Evolutionary conservation across 2,888 invertebrate species (phyloP).

Genomic region (Tribolium freemani): DNA sequence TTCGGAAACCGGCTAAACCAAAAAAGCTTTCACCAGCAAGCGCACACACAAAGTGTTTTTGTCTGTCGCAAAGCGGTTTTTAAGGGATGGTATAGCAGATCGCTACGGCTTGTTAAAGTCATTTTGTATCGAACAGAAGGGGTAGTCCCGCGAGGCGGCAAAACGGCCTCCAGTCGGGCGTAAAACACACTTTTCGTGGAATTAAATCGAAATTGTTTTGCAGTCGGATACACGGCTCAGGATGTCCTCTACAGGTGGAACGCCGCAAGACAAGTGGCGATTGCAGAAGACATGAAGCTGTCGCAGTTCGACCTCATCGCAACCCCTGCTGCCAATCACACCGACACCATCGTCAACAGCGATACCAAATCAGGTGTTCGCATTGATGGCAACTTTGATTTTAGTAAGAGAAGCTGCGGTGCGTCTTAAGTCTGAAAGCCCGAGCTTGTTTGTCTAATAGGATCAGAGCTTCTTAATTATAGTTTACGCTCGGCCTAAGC

Average conservation of each 20-base stretch:
- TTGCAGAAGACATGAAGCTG: slow-evolving; percentile 85
- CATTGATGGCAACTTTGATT: slow-evolving; percentile 39
- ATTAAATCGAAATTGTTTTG: neutral
- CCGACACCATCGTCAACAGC: slow-evolving; percentile 67
- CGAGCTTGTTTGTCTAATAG: slow-evolving; percentile 28
- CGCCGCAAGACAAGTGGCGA: slow-evolving; percentile 78
- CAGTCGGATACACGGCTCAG: slow-evolving; percentile 81
- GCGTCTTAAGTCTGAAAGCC: slow-evolving; percentile 12
- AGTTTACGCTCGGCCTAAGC: slow-evolving; percentile 28
- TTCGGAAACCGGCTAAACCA: neutral
- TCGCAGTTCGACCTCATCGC: slow-evolving; percentile 88
- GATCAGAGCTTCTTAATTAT: slow-evolving; percentile 24
- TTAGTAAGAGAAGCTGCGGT: slow-evolving; percentile 28
- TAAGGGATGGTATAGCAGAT: slow-evolving; percentile 4
- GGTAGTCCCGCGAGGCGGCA: slow-evolving; percentile 47
- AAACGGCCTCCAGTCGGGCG: slow-evolving; percentile 48
- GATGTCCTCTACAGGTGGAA: slow-evolving; percentile 85
- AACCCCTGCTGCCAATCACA: slow-evolving; percentile 80
- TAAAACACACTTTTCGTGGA: slow-evolving; percentile 45
- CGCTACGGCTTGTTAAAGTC: slow-evolving; percentile 36
- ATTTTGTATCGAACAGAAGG: slow-evolving; percentile 31
- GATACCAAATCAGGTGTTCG: slow-evolving; percentile 60
- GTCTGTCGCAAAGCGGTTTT: slow-evolving; percentile 22
- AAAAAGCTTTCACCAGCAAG: neutral
- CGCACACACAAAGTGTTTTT: slow-evolving; percentile 22